Conservation (phyloP, 2,888 invertebrate species). For the Eretmocerus hayati region DNA sequence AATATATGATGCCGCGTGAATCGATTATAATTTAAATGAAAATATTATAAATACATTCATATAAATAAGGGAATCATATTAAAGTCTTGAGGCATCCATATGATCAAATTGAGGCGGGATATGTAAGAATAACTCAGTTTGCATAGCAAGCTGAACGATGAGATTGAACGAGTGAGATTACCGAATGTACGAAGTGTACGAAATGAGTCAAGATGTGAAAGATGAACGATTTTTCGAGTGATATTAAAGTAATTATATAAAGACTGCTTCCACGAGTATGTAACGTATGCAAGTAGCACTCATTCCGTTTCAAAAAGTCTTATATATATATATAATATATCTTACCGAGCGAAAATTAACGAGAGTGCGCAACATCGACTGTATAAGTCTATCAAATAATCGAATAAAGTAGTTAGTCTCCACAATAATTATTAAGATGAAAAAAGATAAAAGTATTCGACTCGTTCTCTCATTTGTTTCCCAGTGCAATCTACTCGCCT, state of each 20-base stretch:
- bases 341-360: background rate
- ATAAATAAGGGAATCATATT: too few species aligned
- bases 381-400: conserved; percentile 14
- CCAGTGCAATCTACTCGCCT: background rate
- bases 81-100: too few species aligned
- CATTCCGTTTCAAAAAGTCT: conserved; percentile 24
- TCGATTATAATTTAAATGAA: too few species aligned
- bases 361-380: conserved; percentile 11
- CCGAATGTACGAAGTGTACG: too few species aligned
- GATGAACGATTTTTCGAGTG: conserved; percentile 25
- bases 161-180: too few species aligned
- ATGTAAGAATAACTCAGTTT: too few species aligned
- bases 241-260: conserved; percentile 46
- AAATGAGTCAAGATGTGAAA: too few species aligned
- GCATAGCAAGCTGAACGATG: too few species aligned
- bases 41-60: too few species aligned
- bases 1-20: too few species aligned
- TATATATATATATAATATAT: conserved; percentile 6
- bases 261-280: conserved; percentile 37
- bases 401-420: conserved; percentile 21
- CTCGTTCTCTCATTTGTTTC: conserved; percentile 18
- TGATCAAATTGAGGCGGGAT: too few species aligned
- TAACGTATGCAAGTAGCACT: background rate
- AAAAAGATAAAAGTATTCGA: conserved; percentile 16
- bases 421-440: conserved; percentile 17